Percentiles rank a stretch among this genome's conserved stretches.
phyloP scores from a whole-genome alignment of 2,113 vertebrate genomes.

The Semnopithecus entellus region DNA sequence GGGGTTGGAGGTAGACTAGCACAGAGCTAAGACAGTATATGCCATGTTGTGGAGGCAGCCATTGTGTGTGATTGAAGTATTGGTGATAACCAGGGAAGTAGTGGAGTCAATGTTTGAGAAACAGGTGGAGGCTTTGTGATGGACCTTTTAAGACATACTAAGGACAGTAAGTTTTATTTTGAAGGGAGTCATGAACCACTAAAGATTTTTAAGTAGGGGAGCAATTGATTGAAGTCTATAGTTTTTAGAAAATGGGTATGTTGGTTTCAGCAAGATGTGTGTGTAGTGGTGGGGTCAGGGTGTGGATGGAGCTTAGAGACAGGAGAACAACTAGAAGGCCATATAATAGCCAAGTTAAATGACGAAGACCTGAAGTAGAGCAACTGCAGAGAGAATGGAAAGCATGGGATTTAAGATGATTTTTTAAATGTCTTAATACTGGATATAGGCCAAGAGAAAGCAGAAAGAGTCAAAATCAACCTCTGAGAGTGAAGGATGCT shows the following conservation, averaged over 20 bases:
- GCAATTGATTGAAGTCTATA: background rate
- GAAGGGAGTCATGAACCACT: background rate
- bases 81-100: background rate
- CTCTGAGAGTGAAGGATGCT: background rate
- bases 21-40: background rate
- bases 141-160: background rate
- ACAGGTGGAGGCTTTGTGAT: background rate
- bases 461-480: conserved; percentile 6
- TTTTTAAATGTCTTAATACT: background rate
- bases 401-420: background rate
- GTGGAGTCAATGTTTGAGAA: background rate
- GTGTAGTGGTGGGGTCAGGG: background rate
- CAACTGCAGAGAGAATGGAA: background rate
- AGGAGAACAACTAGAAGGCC: background rate
- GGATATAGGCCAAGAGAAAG: conserved; percentile 7
- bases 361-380: background rate
- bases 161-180: background rate
- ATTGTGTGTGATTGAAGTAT: background rate
- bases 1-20: too few species aligned
- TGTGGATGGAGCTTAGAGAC: background rate
- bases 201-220: background rate
- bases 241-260: background rate
- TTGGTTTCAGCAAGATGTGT: background rate
- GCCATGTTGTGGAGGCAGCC: background rate
- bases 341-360: background rate